These are phyloP conservation scores for Argyra leucocephala DNA, from an alignment of 2,888 invertebrate genomes.

Conservation along the genomic window DNA sequence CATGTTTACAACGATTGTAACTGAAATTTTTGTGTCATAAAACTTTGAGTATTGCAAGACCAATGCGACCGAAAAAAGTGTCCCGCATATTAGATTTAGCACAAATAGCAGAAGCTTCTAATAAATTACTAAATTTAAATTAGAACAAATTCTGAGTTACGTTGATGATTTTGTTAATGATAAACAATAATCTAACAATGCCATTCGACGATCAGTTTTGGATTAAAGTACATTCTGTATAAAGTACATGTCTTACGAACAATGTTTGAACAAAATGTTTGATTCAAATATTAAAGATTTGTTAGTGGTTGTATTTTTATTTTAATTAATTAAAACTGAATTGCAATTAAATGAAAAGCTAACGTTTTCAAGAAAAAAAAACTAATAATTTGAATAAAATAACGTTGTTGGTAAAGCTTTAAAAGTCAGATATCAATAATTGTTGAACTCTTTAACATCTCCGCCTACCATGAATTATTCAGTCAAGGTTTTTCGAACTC, in stretches of 20 bases:
- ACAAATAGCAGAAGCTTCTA: slow-evolving; percentile 78
- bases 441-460: no score
- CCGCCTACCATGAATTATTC: no score
- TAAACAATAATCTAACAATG: slow-evolving; percentile 67
- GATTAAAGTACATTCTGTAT: slow-evolving; percentile 86
- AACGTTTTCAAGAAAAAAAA: slow-evolving; percentile 68
- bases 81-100: slow-evolving; percentile 63
- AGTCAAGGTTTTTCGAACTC: no score
- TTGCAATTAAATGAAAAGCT: slow-evolving; percentile 93
- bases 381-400: slow-evolving; percentile 34
- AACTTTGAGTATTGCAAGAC: slow-evolving; percentile 54
- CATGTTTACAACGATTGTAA: slow-evolving; percentile 93
- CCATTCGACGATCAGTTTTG: slow-evolving; percentile 80
- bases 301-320: slow-evolving; percentile 91
- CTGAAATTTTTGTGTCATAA: slow-evolving; percentile 78
- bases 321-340: slow-evolving; percentile 93
- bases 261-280: slow-evolving; percentile 90
- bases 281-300: slow-evolving; percentile 95
- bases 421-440: no score
- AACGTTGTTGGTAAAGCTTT: no score
- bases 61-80: slow-evolving; percentile 52
- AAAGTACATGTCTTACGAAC: slow-evolving; percentile 80
- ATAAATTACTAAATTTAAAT: slow-evolving; percentile 62
- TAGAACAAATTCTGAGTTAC: slow-evolving; percentile 70
- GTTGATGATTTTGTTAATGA: slow-evolving; percentile 87